Evolutionary conservation across 2,888 invertebrate genomes (phyloP), one percentile per base, ranked within the genome.

Genomic region (Ctenicera cuprea): DNA sequence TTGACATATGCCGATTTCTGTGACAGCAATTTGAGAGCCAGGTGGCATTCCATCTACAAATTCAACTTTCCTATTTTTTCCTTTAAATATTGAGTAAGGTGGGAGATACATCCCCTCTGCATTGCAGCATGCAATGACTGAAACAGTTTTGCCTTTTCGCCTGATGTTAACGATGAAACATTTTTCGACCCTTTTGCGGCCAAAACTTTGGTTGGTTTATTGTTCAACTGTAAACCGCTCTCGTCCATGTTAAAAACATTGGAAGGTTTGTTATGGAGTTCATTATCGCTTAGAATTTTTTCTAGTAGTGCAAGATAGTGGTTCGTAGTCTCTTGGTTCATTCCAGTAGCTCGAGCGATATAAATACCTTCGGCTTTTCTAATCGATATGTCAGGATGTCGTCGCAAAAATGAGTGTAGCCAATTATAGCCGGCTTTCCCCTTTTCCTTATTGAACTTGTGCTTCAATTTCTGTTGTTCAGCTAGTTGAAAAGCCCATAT

Each of bases 201-300:
- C 0, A 86, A 37, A 22, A 87, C 83, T 74, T 82, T 80, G 1
- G 80, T 80, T 33, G 84, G 79, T 70, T 81, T 82, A 9, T 85
- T 85, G 14, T 86, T 86, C 4, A 85, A 77, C 65, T 85, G 84
- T 5, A 85, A 71, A 2, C 84, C 41, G 4, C 12, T 63, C 11
- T 63, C 43, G 43, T 63, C 62, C 43, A 22, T 63, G 14, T 87
- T 87, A 65, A 76, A 87, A 22, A 87, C 82, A 69, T 78, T 59
- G 38, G 76, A 79, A 12, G 80, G 83, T 67, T 82, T 80, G 65
- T 79, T 77, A 30, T 80, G 18, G 20, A 82, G 77, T 73, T 82
- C 76, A 76, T 82, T 75, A 72, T 82, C 79, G 18, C 66, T 69
- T 33, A 81, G 65, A 1, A 22, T 12, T 8, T 52, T 26, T 7